Base-by-base conservation (phyloP, 2,888 invertebrate species). In the Xestia sexstrigata region DNA sequence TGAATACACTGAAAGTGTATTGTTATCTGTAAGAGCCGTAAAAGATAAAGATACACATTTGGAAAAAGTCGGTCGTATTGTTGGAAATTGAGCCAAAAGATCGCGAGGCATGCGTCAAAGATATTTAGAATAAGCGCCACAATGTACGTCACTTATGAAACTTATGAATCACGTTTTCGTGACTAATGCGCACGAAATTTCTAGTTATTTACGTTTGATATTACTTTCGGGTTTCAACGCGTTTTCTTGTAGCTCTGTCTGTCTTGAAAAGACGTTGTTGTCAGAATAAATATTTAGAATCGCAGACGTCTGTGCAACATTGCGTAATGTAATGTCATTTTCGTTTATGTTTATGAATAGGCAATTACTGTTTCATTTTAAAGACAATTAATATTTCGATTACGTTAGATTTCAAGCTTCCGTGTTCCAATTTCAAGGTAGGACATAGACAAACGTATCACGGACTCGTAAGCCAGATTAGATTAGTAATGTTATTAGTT, bases 91-190 rank as follows among this genome's bases (percentile, higher is more conserved):
- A 81, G 75, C 74, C 71, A 74, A 78, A 58, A 84, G n/a, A 82
- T 74, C 45, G 45, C 55, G 69, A 65, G 26, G 17, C 47, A 78
- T 81, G 76, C 58, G 81, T 82, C 82, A 86, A 20, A 76, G 67
- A 85, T 83, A 80, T 74, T 87, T 73, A 60, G 13, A 79, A 72
- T 85, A 79, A 80, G 76, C 81, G 72, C 74, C 78, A 62, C 72
- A 60, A 55, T 65, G n/a, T 66, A 70, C 85, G 74, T 88, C 87
- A 82, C 70, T 68, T 55, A 55, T 11, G 60, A 76, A 76, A 75
- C 70, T 72, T 70, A 70, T 88, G 89, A 85, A 63, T 82, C 81
- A 87, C 71, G 47, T 67, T 42, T 58, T 52, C 74, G 26, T 81
- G 82, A 85, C 47, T 80, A 78, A 79, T 65, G 26, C 60, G 13